A percentile compares a stretch with the other conserved stretches of the same genome.
These are phyloP conservation scores for Aplysia californica DNA, from an alignment of 1,140 invertebrate genomes.

Conservation along the genomic window DNA sequence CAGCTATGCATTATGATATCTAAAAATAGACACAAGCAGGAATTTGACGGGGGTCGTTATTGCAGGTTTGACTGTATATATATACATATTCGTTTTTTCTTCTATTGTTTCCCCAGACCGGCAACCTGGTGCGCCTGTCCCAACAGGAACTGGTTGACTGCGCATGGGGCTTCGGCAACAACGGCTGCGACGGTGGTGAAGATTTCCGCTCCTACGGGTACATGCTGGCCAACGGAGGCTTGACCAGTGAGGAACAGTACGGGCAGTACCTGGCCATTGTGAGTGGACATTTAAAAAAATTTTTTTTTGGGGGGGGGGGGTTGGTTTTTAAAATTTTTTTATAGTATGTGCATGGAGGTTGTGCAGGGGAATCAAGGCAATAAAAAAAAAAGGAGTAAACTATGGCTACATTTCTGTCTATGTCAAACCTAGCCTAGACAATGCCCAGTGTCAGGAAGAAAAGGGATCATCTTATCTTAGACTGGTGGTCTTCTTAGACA, in stretches of 20 bases:
- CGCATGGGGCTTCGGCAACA: conserved; percentile 94
- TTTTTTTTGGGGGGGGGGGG: no score
- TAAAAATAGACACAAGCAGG: no score
- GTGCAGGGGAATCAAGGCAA: neutral
- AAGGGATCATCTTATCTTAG: no score
- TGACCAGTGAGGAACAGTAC: conserved; percentile 90
- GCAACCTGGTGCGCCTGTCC: conserved; percentile 83
- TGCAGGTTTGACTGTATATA: no score
- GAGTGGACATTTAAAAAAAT: conserved; percentile 37
- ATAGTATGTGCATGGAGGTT: neutral
- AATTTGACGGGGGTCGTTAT: no score
- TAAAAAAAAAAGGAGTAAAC: neutral
- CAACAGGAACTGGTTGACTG: conserved; percentile 93
- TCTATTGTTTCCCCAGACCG: conserved; percentile 70
- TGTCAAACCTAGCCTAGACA: no score
- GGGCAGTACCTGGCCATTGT: conserved; percentile 90
- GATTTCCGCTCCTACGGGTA: conserved; percentile 89
- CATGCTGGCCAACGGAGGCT: conserved; percentile 91
- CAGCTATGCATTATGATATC: no score
- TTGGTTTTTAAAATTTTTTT: no score
- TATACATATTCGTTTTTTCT: neutral
- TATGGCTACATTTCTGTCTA: neutral
- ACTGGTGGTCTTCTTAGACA: no score
- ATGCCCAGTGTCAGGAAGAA: no score
- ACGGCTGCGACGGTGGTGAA: conserved; percentile 96